phyloP scores from a whole-genome alignment of 1,140 invertebrate genomes.

The Amphibalanus amphitrite region DNA sequence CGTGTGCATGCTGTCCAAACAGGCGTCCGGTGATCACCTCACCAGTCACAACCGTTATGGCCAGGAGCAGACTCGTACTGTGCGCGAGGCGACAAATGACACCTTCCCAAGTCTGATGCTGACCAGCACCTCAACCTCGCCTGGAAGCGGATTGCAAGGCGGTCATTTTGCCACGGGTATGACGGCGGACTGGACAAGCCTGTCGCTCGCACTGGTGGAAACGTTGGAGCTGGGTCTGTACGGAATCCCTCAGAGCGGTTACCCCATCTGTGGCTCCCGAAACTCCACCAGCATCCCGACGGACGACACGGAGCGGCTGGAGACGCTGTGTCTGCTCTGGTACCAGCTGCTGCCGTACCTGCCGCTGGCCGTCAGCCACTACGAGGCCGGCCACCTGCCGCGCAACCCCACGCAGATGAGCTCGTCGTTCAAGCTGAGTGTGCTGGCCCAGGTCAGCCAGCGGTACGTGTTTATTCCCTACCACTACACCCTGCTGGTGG shows the following conservation, averaged over 20 bases:
- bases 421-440: constrained; percentile 9
- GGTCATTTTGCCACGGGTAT: constrained; percentile 12
- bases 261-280: constrained; percentile 28
- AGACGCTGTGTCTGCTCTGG: constrained; percentile 13
- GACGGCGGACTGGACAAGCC: constrained; percentile 8
- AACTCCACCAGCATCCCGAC: constrained; percentile 7
- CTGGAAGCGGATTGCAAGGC: constrained; percentile 10
- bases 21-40: not conserved
- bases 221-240: constrained; percentile 25
- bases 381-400: constrained; percentile 11
- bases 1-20: constrained; percentile 4
- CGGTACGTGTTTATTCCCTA: constrained; percentile 62
- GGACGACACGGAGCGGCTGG: constrained; percentile 5
- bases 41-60: constrained; percentile 7
- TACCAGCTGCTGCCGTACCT: constrained; percentile 13
- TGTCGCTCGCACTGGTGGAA: constrained; percentile 13
- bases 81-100: not conserved
- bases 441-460: constrained; percentile 8
- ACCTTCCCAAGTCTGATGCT: constrained; percentile 5
- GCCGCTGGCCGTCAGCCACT: constrained; percentile 15
- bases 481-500: constrained; percentile 61
- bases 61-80: not conserved
- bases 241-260: constrained; percentile 28
- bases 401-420: constrained; percentile 14
- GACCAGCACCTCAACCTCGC: constrained; percentile 13